phyloP scores from a whole-genome alignment of 2,113 vertebrate species.

The Ammodytes dubius region DNA sequence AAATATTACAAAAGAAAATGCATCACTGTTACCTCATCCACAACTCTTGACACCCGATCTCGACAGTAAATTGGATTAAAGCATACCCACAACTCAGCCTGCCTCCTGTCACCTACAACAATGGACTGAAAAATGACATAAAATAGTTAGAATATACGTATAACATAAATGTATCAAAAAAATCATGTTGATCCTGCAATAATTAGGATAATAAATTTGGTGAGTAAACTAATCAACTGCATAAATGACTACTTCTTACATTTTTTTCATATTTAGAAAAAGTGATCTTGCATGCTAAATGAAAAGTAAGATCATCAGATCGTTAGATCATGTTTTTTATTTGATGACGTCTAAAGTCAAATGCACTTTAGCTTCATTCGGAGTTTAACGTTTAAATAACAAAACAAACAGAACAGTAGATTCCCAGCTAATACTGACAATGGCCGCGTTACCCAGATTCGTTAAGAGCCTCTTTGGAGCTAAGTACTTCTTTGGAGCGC shows the following conservation, averaged over 20 bases:
- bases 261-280: not conserved
- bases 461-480: no score
- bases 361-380: conserved; percentile 1
- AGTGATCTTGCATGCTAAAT: not conserved
- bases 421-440: not conserved
- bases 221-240: not conserved
- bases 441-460: not conserved
- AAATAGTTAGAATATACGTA: not conserved
- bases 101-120: conserved; percentile 74
- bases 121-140: conserved; percentile 78
- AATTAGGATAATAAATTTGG: not conserved
- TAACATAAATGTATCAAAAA: not conserved
- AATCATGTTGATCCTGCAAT: not conserved
- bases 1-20: not conserved
- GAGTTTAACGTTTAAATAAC: not conserved
- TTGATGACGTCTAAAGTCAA: not conserved
- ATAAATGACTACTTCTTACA: not conserved
- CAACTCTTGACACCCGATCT: conserved; percentile 73
- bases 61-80: conserved; percentile 85
- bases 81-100: conserved; percentile 82
- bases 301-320: not conserved
- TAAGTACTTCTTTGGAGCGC: no score
- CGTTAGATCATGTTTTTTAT: conserved; percentile 4
- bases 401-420: not conserved
- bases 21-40: conserved; percentile 74